Evolutionary conservation across 2,113 vertebrate species (phyloP).

Genomic region (Oncorhynchus gorbuscha): DNA sequence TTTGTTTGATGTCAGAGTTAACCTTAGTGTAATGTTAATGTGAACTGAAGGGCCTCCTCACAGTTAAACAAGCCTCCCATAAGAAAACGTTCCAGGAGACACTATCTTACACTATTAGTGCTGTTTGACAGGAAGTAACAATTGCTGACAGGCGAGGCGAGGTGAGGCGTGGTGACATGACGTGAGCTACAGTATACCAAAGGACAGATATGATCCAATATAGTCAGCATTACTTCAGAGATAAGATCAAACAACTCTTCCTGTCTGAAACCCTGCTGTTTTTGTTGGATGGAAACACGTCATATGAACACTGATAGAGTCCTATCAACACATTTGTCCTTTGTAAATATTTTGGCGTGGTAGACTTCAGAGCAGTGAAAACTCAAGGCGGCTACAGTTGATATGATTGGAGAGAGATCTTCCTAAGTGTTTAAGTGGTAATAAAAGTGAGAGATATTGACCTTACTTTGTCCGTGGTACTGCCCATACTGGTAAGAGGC

Average conservation of each 20-base stretch:
- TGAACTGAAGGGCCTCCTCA: conserved; percentile 56
- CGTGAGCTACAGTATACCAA: background rate
- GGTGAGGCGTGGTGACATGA: no score
- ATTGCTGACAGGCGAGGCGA: background rate
- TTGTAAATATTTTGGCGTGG: background rate
- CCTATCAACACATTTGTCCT: no score
- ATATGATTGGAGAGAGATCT: no score
- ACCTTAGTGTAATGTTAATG: conserved; percentile 55
- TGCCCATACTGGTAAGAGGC: conserved; percentile 94
- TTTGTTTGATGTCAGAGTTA: conserved; percentile 64
- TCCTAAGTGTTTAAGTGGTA: conserved; percentile 1
- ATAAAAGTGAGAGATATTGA: conserved; percentile 50
- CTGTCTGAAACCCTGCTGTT: background rate
- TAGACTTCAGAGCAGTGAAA: no score
- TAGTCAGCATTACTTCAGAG: background rate
- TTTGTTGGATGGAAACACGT: background rate
- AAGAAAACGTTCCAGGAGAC: conserved; percentile 6
- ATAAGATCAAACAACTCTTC: background rate
- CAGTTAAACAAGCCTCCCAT: conserved; percentile 33
- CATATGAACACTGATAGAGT: no score
- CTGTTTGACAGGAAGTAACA: background rate
- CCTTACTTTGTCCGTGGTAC: conserved; percentile 95
- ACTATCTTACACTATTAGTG: background rate
- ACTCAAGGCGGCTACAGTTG: no score
- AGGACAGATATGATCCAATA: background rate